Percentiles rank a stretch among this genome's conserved stretches.
Evolutionary conservation across 2,113 vertebrate species (phyloP).

Genomic region (Calyptommatus sinebrachiatus): DNA sequence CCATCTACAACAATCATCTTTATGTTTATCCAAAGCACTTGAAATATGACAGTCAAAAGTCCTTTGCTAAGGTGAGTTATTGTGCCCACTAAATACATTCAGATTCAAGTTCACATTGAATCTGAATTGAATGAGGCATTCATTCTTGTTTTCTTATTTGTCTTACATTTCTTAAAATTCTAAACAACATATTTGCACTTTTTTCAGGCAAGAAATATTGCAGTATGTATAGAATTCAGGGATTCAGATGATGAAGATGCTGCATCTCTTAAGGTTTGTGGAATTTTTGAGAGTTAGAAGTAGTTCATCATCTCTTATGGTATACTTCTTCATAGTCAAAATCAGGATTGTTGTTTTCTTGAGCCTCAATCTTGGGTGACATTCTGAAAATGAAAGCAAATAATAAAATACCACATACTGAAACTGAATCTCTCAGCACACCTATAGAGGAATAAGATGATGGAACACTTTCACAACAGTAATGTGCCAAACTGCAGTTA

Average conservation of each 20-base stretch:
- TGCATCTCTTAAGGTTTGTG: constrained; percentile 85
- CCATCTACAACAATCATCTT: constrained; percentile 96
- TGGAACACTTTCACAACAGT: too few species aligned
- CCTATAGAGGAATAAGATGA: too few species aligned
- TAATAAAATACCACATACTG: too few species aligned
- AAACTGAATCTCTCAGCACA: too few species aligned
- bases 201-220: constrained; percentile 92
- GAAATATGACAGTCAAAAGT: constrained; percentile 96
- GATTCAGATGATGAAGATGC: constrained; percentile 95
- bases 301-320: not conserved
- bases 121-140: not conserved
- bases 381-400: too few species aligned
- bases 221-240: constrained; percentile 93
- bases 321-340: not conserved
- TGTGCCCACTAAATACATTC: not conserved
- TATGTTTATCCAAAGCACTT: constrained; percentile 94
- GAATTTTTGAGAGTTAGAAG: constrained; percentile 4
- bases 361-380: too few species aligned
- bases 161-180: not conserved
- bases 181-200: not conserved
- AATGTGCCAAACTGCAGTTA: too few species aligned
- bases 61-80: constrained; percentile 89
- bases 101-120: constrained; percentile 17
- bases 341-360: not conserved
- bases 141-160: constrained; percentile 17